phyloP scores from a whole-genome alignment of 2,888 invertebrate species.

The Aelia acuminata region DNA sequence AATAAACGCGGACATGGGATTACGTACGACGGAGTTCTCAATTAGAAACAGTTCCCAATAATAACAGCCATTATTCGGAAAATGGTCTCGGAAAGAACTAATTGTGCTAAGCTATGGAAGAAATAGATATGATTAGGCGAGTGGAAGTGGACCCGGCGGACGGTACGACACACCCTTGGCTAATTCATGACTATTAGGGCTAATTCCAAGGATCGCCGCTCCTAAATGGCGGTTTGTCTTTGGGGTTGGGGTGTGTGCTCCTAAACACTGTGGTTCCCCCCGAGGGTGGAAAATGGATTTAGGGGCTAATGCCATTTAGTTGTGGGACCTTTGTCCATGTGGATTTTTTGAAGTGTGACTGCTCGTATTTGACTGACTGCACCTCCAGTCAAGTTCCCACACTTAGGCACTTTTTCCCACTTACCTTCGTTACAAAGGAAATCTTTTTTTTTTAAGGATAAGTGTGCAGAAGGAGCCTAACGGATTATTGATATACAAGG shows the following conservation, averaged over 20 bases:
- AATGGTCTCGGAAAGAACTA: neutral
- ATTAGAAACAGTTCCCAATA: conserved; percentile 24
- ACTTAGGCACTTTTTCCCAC: neutral
- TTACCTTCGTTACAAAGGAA: neutral
- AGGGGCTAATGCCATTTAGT: neutral
- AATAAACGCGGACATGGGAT: conserved; percentile 4
- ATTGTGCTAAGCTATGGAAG: neutral
- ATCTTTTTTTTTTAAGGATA: no score
- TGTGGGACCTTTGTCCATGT: conserved; percentile 22
- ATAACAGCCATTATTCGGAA: neutral
- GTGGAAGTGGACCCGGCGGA: neutral
- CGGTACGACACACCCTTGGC: conserved; percentile 23
- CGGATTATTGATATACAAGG: no score
- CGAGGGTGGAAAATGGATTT: neutral
- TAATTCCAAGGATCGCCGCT: neutral
- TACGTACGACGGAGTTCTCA: conserved; percentile 17
- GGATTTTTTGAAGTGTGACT: conserved; percentile 26
- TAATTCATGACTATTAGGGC: neutral
- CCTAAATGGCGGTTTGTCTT: conserved; percentile 33
- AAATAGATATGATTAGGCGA: neutral
- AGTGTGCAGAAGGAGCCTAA: no score
- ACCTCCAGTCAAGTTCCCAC: neutral
- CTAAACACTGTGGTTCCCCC: neutral
- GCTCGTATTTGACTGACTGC: neutral
- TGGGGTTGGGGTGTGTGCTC: neutral